Evolutionary conservation across 2,888 invertebrate species (phyloP), one percentile per base, ranked within the genome.

Genomic region (Phaedon cochleariae): DNA sequence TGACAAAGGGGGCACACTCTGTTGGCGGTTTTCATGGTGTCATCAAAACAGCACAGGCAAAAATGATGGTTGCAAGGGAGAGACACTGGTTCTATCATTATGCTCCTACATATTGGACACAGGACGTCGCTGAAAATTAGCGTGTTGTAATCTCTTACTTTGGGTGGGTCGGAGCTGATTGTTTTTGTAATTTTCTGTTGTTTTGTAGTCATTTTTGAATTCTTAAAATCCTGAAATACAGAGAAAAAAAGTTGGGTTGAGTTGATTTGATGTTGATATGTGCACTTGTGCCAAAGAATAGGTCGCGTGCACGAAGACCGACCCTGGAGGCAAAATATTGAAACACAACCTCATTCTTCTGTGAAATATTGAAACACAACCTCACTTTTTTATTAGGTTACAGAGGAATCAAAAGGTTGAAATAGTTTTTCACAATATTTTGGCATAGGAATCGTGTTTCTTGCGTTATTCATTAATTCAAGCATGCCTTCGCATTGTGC

Each of bases 1-100:
- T 94, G 88, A 85, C 95, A 95, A 74, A 94, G 86, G 67, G 94
- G 94, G 85, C 95, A 95, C 79, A 88, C 88, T 77, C 94, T 86
- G 82, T 90, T 91, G 80, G 91, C 90, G 85, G 92, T 90, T 84
- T 91, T 89, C 77, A 94, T 87, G 77, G 91, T 91, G 72, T 89
- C 88, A 79, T 90, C 89, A 75, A 94, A 92, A 84, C 95, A 95
- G 63, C 85, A 83, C 72, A 88, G 85, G 83, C 95, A 95, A 81
- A 95, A 90, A 77, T 88, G 88, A 85, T 95, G 95, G 72, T 86
- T 87, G 83, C 95, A 95, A 22, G 95, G 94, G 81, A 95, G 86
- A 18, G 92, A 91, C 64, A 95, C 93, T 41, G 95, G 95, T 84
- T 94, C 90, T 77, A 93, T 87, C 76, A 93, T 85, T 78, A 94